Percentiles rank a stretch among this genome's conserved stretches.
Evolutionary conservation across 1,140 invertebrate genomes (phyloP).

Genomic region (Lepidurus couesii): DNA sequence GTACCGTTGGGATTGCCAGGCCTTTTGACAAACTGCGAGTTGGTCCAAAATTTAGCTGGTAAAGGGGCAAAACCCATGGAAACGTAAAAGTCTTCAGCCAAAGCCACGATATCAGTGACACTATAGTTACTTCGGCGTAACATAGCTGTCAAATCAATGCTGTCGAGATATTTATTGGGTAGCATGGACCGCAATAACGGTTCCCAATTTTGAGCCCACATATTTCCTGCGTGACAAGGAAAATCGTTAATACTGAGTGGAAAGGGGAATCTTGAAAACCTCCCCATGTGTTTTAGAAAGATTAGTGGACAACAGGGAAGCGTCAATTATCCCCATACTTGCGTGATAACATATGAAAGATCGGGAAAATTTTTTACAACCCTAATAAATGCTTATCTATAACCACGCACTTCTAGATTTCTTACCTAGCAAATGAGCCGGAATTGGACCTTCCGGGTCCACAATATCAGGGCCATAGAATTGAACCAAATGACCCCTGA

Average conservation of each 20-base stretch:
- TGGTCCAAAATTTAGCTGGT: conserved; percentile 55
- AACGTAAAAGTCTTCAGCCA: conserved; percentile 58
- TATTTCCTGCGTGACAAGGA: conserved; percentile 45
- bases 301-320: background rate
- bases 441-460: conserved; percentile 70
- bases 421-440: conserved; percentile 74
- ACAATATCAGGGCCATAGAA: conserved; percentile 62
- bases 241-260: background rate
- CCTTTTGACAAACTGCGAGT: conserved; percentile 50
- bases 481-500: conserved; percentile 63
- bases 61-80: conserved; percentile 56
- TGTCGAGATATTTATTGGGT: conserved; percentile 39
- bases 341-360: conserved; percentile 12
- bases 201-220: conserved; percentile 59
- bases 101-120: conserved; percentile 52
- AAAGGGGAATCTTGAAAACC: background rate
- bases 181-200: conserved; percentile 48
- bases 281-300: background rate
- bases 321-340: background rate
- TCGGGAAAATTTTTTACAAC: background rate
- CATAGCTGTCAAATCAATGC: background rate
- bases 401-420: conserved; percentile 26
- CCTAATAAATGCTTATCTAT: conserved; percentile 15
- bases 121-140: conserved; percentile 40
- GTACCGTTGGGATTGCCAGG: conserved; percentile 40